These are phyloP conservation scores for Corythucha ciliata DNA, from an alignment of 2,888 invertebrate genomes.

Conservation along the genomic window DNA sequence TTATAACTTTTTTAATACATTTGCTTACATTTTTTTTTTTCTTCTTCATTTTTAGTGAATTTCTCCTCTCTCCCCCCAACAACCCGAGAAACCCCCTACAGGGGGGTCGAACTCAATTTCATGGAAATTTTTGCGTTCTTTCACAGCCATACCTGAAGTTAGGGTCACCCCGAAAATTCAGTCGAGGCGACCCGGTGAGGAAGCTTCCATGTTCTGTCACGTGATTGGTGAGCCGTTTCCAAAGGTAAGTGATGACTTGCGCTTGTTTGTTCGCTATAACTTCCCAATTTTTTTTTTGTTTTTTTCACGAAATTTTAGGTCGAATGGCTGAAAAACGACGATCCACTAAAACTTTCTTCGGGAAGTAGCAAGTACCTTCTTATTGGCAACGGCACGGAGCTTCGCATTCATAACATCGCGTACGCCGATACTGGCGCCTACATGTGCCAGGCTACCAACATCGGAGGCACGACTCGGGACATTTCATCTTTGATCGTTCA, in stretches of 20 bases:
- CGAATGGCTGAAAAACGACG: conserved; percentile 65
- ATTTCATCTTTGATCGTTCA: conserved; percentile 63
- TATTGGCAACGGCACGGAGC: conserved; percentile 56
- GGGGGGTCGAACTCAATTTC: too few species aligned
- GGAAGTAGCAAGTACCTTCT: conserved; percentile 51
- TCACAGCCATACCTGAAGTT: conserved; percentile 60
- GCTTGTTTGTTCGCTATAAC: too few species aligned
- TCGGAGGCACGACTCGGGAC: conserved; percentile 58
- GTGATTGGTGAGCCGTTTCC: conserved; percentile 65
- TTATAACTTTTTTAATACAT: too few species aligned
- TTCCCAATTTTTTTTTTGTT: background rate
- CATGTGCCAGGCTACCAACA: conserved; percentile 63
- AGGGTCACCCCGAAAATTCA: conserved; percentile 59
- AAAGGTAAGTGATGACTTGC: too few species aligned
- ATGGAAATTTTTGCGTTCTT: too few species aligned
- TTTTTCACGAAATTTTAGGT: conserved; percentile 42
- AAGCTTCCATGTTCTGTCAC: conserved; percentile 61
- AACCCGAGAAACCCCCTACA: too few species aligned
- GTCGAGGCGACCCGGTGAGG: conserved; percentile 56
- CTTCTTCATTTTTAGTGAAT: too few species aligned
- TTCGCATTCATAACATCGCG: conserved; percentile 54
- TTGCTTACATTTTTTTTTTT: too few species aligned
- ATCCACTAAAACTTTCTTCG: conserved; percentile 48
- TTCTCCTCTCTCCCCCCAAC: too few species aligned
- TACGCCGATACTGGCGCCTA: conserved; percentile 68